Conservation (phyloP, 2,888 invertebrate species). For the Lymantria monacha region DNA sequence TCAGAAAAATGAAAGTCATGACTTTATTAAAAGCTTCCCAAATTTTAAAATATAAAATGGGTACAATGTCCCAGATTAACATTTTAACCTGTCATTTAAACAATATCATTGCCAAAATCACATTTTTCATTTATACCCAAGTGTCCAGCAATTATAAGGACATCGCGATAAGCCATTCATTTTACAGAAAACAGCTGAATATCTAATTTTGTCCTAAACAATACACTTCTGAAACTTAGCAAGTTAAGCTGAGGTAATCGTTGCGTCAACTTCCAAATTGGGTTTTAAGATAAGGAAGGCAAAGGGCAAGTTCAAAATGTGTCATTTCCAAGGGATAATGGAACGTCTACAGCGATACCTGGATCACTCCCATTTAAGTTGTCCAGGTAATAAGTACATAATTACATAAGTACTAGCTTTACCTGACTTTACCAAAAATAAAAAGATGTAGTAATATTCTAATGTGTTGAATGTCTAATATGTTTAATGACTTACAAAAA, state of each 20-base stretch:
- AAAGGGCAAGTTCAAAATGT: constrained; percentile 11
- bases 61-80: no score
- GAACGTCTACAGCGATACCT: constrained; percentile 1
- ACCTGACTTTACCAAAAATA: no score
- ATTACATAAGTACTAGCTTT: constrained; percentile 7
- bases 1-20: no score
- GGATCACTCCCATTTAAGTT: constrained; percentile 14
- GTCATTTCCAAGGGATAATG: constrained; percentile 20
- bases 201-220: constrained; percentile 8
- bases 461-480: no score
- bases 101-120: neutral
- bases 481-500: no score
- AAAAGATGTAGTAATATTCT: no score
- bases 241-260: constrained; percentile 15
- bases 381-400: constrained; percentile 13
- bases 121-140: neutral
- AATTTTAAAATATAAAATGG: no score
- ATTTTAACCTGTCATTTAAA: no score
- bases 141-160: neutral
- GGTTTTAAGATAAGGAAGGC: constrained; percentile 18
- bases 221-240: constrained; percentile 6
- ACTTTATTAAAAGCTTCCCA: no score
- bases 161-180: neutral
- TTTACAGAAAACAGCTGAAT: neutral
- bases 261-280: constrained; percentile 15